These are phyloP conservation scores for Gallirallus australis DNA, from an alignment of 2,797 vertebrate species.

Conservation along the genomic window DNA sequence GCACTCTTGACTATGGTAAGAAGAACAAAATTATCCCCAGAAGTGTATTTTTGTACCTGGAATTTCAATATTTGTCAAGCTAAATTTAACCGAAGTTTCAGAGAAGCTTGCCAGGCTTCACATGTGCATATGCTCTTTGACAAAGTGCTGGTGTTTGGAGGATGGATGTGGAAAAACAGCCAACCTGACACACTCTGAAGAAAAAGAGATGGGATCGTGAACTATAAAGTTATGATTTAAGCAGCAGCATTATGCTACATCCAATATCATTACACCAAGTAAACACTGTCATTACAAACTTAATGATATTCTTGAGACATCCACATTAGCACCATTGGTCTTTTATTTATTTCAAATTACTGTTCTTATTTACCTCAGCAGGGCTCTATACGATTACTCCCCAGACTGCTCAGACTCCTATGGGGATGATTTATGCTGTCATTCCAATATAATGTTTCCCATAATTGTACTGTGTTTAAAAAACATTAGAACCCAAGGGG, in stretches of 20 bases:
- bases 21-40: not conserved
- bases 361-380: conserved; percentile 77
- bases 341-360: conserved; percentile 83
- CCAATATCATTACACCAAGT: conserved; percentile 45
- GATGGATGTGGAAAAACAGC: conserved; percentile 13
- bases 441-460: conserved; percentile 70
- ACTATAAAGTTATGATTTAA: conserved; percentile 41
- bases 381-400: conserved; percentile 58
- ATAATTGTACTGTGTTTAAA: conserved; percentile 75
- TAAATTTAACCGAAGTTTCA: not conserved
- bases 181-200: conserved; percentile 18
- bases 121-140: not conserved
- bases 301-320: conserved; percentile 67
- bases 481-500: conserved; percentile 76
- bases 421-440: conserved; percentile 77
- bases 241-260: conserved; percentile 11
- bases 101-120: conserved; percentile 30
- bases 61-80: not conserved
- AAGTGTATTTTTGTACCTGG: not conserved
- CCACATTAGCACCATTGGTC: conserved; percentile 77
- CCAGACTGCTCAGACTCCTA: conserved; percentile 56
- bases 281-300: conserved; percentile 53
- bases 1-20: not conserved
- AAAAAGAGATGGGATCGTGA: not conserved
- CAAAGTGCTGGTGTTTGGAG: conserved; percentile 34